These are phyloP conservation scores for Chelmon rostratus DNA, from an alignment of 2,797 vertebrate species.

Conservation along the genomic window DNA sequence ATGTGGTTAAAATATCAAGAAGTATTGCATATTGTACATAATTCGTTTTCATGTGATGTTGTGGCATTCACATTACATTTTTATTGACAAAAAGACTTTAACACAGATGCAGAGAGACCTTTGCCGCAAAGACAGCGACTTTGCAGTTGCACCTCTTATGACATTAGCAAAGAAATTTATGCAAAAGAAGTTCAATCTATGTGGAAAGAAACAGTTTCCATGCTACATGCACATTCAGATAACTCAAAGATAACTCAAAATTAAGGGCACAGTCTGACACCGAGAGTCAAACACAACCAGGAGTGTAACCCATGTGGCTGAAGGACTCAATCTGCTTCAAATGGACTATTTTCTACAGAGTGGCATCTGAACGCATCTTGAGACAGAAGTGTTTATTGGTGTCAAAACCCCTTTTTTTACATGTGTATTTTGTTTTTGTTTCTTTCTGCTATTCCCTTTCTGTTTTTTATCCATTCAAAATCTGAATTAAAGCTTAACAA, in stretches of 20 bases:
- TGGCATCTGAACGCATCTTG: too few species aligned
- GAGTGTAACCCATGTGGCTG: not conserved
- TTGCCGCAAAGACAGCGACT: not conserved
- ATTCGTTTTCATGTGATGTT: slow-evolving; percentile 2
- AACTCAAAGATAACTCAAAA: not conserved
- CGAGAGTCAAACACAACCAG: not conserved
- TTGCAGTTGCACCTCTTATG: not conserved
- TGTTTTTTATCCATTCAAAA: not conserved
- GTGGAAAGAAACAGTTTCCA: slow-evolving; percentile 1
- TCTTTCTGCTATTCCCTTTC: not conserved
- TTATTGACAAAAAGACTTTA: not conserved
- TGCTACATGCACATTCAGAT: slow-evolving; percentile 1
- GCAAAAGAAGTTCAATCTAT: not conserved
- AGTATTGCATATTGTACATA: too few species aligned
- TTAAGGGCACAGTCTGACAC: not conserved
- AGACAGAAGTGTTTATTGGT: too few species aligned
- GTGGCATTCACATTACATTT: not conserved
- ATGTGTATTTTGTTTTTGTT: not conserved
- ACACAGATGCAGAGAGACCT: not conserved
- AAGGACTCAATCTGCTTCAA: not conserved
- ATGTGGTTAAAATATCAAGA: too few species aligned
- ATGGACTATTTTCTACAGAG: too few species aligned
- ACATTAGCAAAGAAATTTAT: not conserved
- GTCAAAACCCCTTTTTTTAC: too few species aligned
- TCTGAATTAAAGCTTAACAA: not conserved